Conservation (phyloP, 2,113 vertebrate genomes). For the Tychaedon coryphoeus region DNA sequence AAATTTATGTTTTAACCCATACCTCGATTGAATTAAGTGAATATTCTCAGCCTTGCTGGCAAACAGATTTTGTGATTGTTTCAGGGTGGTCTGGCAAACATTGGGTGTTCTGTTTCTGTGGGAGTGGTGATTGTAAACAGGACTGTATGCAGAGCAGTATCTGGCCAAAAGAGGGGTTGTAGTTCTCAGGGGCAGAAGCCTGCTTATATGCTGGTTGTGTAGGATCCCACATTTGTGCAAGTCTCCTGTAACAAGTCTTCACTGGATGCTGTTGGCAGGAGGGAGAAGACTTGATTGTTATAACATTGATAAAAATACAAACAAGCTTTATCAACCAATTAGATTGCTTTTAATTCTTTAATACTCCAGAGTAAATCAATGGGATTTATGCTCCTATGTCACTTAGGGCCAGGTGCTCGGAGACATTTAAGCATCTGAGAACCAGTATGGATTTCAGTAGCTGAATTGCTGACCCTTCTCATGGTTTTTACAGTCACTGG, state of each 20-base stretch:
- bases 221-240: not conserved
- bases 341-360: not conserved
- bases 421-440: not conserved
- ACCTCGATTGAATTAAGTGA: not conserved
- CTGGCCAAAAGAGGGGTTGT: not conserved
- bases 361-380: not conserved
- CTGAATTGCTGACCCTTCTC: not conserved
- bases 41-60: not conserved
- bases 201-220: not conserved
- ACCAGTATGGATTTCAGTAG: not conserved
- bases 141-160: not conserved
- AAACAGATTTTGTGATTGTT: not conserved
- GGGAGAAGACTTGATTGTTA: not conserved
- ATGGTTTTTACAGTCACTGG: not conserved
- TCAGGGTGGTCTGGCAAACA: not conserved
- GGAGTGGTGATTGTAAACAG: not conserved
- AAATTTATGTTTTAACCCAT: not conserved
- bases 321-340: not conserved
- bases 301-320: not conserved
- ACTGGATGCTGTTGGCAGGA: not conserved
- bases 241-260: not conserved
- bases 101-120: not conserved
- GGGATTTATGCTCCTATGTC: not conserved
- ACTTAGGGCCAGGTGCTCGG: not conserved
- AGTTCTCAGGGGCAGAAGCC: not conserved